Percentiles rank a stretch among this genome's conserved stretches.
phyloP scores from a whole-genome alignment of 53 echinoderm and acorn worm species.

The Crossaster papposus region DNA sequence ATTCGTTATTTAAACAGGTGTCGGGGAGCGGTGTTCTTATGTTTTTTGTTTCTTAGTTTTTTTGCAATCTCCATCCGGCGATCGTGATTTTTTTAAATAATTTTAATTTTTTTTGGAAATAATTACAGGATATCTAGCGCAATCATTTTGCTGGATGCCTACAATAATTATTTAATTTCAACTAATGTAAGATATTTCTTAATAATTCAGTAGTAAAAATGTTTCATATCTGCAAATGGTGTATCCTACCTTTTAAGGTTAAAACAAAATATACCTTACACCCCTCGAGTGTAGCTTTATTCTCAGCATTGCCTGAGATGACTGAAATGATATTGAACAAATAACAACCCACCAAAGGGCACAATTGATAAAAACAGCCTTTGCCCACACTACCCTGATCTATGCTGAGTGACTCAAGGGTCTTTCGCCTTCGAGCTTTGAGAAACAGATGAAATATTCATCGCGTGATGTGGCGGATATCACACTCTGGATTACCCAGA shows the following conservation, averaged over 20 bases:
- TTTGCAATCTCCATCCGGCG: too few relatives aligned
- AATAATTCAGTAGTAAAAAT: too few relatives aligned
- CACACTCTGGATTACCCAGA: neutral
- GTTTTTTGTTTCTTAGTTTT: too few relatives aligned
- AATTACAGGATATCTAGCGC: too few relatives aligned
- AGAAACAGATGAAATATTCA: constrained; percentile 31
- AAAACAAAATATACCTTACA: neutral
- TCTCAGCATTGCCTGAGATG: constrained; percentile 17
- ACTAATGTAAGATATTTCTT: too few relatives aligned
- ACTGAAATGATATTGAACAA: neutral
- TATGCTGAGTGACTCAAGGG: neutral
- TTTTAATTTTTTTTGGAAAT: too few relatives aligned
- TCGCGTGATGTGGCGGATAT: neutral
- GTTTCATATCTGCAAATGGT: too few relatives aligned
- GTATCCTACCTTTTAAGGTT: neutral
- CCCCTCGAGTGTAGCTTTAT: neutral
- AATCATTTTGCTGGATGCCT: too few relatives aligned
- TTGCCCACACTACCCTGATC: neutral
- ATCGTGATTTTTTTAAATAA: too few relatives aligned
- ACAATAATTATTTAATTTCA: too few relatives aligned
- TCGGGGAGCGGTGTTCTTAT: too few relatives aligned
- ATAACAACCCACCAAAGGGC: constrained; percentile 12
- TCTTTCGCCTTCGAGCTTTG: neutral
- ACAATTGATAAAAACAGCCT: neutral
- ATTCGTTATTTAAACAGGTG: too few relatives aligned